Base-by-base conservation (phyloP, 1,140 invertebrate genomes). In the Bactericera cockerelli region DNA sequence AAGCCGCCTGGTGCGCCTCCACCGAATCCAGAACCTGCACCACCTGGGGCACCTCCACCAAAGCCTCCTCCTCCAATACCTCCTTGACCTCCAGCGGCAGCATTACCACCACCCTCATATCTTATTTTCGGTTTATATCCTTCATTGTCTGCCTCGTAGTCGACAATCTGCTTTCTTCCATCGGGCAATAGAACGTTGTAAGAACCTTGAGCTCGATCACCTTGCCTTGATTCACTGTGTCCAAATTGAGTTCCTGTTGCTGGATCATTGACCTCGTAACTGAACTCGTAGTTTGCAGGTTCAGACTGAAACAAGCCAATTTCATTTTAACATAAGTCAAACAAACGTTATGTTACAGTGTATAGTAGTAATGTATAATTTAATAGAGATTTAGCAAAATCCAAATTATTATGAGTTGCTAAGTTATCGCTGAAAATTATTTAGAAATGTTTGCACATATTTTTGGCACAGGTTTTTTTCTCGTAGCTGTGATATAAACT, bases 141-240 rank as follows among this genome's bases (percentile, higher is more conserved):
- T 60, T 74, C 75, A 8, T 74, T 75, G n/a, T 81, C 79, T 2
- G 80, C 80, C 39, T 78, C 71, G 59, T 82, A 82, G 62, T 81
- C 79, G 2, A 83, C 80, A 26, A 79, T 75, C 68, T 82, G 79
- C 26, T 73, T 79, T 26, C 81, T 72, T 0, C 81, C 81, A 38
- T 83, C 81, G 0, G 81, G 81, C 24, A 84, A 70, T 3, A 81
- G 69, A 14, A 82, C 81, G 64, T 79, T 77, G 67, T 82, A 83
- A 31, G 75, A 77, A 8, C 81, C 81, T 4, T 74, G 75, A 0
- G 79, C 79, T 21, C 75, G 73, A 55, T 80, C 75, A 36, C 80
- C 79, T 36, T 80, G 75, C 13, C 81, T 70, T 66, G 76, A 77
- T 66, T 83, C 81, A 13, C 74, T 74, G 67, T 83, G 81, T 0